Percentiles rank a stretch among this genome's conserved stretches.
These are phyloP conservation scores for Aspidiotus destructor DNA, from an alignment of 2,888 invertebrate species.

Conservation along the genomic window DNA sequence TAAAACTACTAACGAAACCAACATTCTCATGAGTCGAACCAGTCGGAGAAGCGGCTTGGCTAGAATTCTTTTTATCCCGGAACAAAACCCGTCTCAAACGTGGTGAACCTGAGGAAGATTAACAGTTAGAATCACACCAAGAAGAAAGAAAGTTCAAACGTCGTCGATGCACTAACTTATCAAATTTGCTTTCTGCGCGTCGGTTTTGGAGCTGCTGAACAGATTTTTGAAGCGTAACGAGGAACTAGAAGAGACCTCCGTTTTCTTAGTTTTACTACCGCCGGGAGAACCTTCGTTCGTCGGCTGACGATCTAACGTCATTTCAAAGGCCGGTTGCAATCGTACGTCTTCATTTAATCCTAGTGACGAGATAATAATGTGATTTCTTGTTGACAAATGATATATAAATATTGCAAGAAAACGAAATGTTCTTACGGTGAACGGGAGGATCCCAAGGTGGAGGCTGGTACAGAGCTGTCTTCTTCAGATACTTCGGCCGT, in stretches of 20 bases:
- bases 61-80: slow-evolving; percentile 39
- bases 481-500: slow-evolving; percentile 43
- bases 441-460: slow-evolving; percentile 39
- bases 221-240: slow-evolving; percentile 17
- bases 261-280: slow-evolving; percentile 6
- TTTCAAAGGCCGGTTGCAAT: slow-evolving; percentile 30
- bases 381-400: background rate
- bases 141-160: background rate
- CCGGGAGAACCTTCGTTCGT: background rate
- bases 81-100: slow-evolving; percentile 42
- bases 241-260: slow-evolving; percentile 14
- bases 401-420: background rate
- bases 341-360: slow-evolving; percentile 21
- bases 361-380: background rate
- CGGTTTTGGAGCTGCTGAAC: slow-evolving; percentile 21
- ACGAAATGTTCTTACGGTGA: slow-evolving; percentile 5
- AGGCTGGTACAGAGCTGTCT: slow-evolving; percentile 51
- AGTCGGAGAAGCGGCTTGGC: too few relatives aligned
- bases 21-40: too few relatives aligned
- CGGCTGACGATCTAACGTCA: slow-evolving; percentile 22
- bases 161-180: background rate
- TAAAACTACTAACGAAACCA: too few relatives aligned
- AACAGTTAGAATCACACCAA: background rate
- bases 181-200: slow-evolving; percentile 23
- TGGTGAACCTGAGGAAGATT: slow-evolving; percentile 38